Base-by-base conservation (phyloP, 2,888 invertebrate species). In the Epinotia nisella region DNA sequence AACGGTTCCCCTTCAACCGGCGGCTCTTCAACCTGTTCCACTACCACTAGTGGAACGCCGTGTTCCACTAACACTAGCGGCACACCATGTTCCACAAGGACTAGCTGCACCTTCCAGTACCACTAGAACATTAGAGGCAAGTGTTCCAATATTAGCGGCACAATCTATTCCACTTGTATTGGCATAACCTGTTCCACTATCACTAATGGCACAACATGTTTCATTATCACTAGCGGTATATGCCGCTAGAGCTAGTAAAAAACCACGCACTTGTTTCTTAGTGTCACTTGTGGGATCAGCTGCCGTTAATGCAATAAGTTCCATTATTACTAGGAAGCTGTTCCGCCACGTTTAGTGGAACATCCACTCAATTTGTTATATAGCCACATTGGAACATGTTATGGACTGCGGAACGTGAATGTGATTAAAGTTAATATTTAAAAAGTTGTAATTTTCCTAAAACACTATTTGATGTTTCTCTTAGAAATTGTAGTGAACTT, bases 11-110 rank as follows among this genome's bases (percentile, higher is more conserved):
- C 75, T 95, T 96, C 94, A 96, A 96, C 88, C 95, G 96, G 81
- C 93, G 96, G 71, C 94, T 97, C 39, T 96, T 96, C 80, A 96
- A 96, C 88, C 95, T 97, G 81, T 94, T 97, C 81, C 96, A 96
- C 76, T 96, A 92, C 80, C 93, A 93, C 81, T 92, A 90, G 82
- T 76, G 58, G 68, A 62, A 51, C 45, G 60, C 17, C 35, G 4
- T 39, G 21, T 65, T 65, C 35, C 65, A 21, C 29, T 49, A 7
- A 4, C 59, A 59, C 59, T 35, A 29, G 45, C 4, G 45, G 49
- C n/a, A 49, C n/a, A 11, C n/a, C 15, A 58, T 53, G 19, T 59
- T 24, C 59, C 29, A 59, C 29, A n/a, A 49, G 29, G 15, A 35
- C 35, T 29, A 59, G 59, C 35, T 2, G 58, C 19, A 39, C n/a